Conservation (phyloP, 2,113 vertebrate species). For the Neodon shergylaensis region DNA sequence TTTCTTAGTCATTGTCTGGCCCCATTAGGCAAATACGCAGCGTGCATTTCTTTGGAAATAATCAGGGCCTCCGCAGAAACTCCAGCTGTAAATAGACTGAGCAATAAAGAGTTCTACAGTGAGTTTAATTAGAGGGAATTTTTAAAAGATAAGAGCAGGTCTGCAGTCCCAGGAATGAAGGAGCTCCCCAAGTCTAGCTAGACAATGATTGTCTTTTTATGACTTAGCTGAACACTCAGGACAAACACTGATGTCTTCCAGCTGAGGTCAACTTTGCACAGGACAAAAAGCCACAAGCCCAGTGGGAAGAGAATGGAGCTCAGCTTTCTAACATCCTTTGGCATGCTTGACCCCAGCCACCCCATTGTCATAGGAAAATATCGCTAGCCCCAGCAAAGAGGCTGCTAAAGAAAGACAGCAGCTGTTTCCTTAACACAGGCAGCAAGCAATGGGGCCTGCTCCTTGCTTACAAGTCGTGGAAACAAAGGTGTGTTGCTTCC, state of each 20-base stretch:
- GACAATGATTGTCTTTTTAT: background rate
- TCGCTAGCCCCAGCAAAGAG: background rate
- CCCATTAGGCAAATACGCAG: slow-evolving; percentile 89
- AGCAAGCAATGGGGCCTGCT: background rate
- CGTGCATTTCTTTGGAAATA: slow-evolving; percentile 84
- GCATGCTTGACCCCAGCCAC: background rate
- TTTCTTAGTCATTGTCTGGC: slow-evolving; percentile 91
- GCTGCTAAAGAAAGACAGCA: background rate
- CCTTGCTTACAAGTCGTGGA: background rate
- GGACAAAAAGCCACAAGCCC: background rate
- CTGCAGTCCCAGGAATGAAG: slow-evolving; percentile 70
- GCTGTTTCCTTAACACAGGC: background rate
- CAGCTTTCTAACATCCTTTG: background rate
- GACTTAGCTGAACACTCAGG: background rate
- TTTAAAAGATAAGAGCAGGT: slow-evolving; percentile 82
- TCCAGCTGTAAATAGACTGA: slow-evolving; percentile 82
- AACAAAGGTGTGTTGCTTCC: background rate
- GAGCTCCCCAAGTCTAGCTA: slow-evolving; percentile 64
- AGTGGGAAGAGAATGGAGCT: background rate
- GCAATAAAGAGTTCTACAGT: slow-evolving; percentile 87
- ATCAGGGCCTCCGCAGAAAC: slow-evolving; percentile 82
- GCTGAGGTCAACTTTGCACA: background rate
- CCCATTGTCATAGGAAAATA: background rate
- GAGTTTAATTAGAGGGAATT: slow-evolving; percentile 73
- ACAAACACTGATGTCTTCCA: background rate